Evolutionary conservation across 2,888 invertebrate species (phyloP), one percentile per base, ranked within the genome.

Genomic region (Luperina nickerlii): DNA sequence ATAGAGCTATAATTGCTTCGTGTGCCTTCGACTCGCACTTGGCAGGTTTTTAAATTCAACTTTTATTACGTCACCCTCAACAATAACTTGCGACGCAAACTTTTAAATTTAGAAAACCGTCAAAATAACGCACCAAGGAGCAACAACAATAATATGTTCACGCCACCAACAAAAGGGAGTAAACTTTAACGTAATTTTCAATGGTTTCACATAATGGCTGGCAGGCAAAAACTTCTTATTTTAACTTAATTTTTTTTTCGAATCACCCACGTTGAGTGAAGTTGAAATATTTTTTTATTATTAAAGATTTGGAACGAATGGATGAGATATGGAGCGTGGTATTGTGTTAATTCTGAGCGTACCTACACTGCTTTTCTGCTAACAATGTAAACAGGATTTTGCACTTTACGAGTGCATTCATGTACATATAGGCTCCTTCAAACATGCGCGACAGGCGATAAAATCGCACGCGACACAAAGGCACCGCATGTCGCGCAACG

Each of bases 181-280:
- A 70, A 85, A 79, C 73, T 78, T 63, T 70, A 78, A 78, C 42
- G 82, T 85, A 81, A 91, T 91, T 91, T 87, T 90, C 84, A 86
- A 91, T 90, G 90, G 86, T 83, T 76, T 15, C 32, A 79, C 73
- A 84, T 57, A 85, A 84, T 82, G 60, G 63, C 54, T 45, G 63
- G 67, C 42, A 65, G 66, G 75, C 81, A 79, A 87, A 77, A 76
- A 51, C 51, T 78, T 48, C 48, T 78, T 76, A 62, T 74, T 79
- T 73, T 69, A 42, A 15, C 27, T 27, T 27, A 5, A 74, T 82
- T 81, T 82, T 88, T 80, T 86, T 89, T 87, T 74, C 15, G 3
- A 73, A 75, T 82, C 88, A 84, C 88, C 84, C 88, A 89, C 79
- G 84, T 79, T 63, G 87, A 32, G 51, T 74, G 38, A 54, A 48